phyloP scores from a whole-genome alignment of 2,888 invertebrate genomes.

The Cataglyphis altisquamis region DNA sequence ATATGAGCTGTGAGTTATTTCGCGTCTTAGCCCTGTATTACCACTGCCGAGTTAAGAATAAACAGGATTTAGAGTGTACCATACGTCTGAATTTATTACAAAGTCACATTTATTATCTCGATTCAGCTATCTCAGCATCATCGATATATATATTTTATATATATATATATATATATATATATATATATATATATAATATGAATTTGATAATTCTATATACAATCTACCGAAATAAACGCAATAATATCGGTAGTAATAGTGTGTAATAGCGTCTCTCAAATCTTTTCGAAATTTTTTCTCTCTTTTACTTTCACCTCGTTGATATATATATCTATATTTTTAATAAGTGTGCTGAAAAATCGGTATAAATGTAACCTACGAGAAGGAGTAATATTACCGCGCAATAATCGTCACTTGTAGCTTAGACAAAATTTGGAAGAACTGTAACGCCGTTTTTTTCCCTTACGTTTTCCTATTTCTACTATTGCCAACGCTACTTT shows the following conservation, averaged over 20 bases:
- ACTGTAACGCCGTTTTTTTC: constrained; percentile 78
- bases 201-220: constrained; percentile 82
- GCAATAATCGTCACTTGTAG: constrained; percentile 76
- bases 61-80: constrained; percentile 68
- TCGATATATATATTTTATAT: constrained; percentile 63
- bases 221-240: constrained; percentile 76
- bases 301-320: constrained; percentile 69
- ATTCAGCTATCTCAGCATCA: constrained; percentile 79
- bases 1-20: not conserved
- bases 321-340: constrained; percentile 61
- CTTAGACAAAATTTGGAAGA: constrained; percentile 82
- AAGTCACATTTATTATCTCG: constrained; percentile 83
- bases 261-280: constrained; percentile 70
- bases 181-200: constrained; percentile 68
- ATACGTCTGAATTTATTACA: constrained; percentile 80
- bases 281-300: constrained; percentile 65
- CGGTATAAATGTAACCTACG: constrained; percentile 83
- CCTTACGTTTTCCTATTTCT: constrained; percentile 64
- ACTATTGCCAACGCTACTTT: constrained; percentile 74
- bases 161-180: not conserved
- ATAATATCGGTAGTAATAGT: constrained; percentile 70
- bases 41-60: constrained; percentile 63
- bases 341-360: constrained; percentile 82
- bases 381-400: constrained; percentile 78
- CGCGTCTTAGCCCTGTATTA: not conserved